phyloP scores from a whole-genome alignment of 1,140 invertebrate genomes.

The Pseudachorutes palmiensis region DNA sequence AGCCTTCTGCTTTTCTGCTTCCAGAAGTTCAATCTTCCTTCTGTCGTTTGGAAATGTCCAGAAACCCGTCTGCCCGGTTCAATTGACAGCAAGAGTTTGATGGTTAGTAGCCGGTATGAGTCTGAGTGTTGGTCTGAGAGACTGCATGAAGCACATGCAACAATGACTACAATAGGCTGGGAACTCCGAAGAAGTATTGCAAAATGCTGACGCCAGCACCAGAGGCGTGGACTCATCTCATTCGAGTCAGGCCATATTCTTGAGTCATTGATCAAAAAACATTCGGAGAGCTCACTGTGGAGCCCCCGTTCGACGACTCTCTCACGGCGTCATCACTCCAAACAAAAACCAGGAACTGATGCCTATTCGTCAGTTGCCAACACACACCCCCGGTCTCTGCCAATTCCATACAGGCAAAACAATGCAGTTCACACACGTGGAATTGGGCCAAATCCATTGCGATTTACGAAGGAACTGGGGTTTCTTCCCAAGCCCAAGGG shows the following conservation, averaged over 20 bases:
- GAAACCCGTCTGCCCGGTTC: neutral
- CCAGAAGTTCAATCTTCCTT: neutral
- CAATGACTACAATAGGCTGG: constrained; percentile 1
- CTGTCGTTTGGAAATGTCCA: neutral
- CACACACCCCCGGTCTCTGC: too few species aligned
- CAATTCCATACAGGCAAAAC: too few species aligned
- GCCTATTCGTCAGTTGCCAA: too few species aligned
- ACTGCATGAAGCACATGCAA: neutral
- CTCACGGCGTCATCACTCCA: neutral
- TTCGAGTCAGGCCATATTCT: constrained; percentile 3
- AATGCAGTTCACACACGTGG: too few species aligned
- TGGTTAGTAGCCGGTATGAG: neutral
- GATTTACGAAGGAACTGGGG: too few species aligned
- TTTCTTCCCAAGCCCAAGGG: too few species aligned
- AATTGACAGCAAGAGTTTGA: too few species aligned
- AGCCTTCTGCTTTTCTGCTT: neutral
- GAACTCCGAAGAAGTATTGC: neutral
- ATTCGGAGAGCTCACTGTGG: neutral
- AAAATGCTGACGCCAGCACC: neutral
- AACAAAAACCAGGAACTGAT: too few species aligned
- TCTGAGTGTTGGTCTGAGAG: neutral
- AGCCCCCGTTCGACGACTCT: neutral
- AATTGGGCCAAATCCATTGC: too few species aligned
- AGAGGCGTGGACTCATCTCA: neutral
- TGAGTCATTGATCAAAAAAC: constrained; percentile 2